phyloP scores from a whole-genome alignment of 1,140 invertebrate species.

The Geopemphigus sp. region DNA sequence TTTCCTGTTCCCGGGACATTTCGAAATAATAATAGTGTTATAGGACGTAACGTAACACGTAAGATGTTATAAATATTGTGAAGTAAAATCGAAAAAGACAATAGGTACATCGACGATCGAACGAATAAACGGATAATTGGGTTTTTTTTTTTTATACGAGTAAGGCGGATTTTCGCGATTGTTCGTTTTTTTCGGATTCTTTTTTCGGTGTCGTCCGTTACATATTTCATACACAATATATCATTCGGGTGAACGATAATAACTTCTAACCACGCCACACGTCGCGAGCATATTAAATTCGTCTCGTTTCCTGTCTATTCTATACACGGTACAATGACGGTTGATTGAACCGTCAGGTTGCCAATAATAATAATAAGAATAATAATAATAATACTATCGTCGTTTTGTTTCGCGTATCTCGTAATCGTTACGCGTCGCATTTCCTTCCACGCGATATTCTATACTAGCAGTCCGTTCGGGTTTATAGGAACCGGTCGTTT shows the following conservation, averaged over 20 bases:
- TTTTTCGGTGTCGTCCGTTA: too few species aligned
- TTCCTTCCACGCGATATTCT: too few species aligned
- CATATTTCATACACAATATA: not conserved
- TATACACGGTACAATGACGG: not conserved
- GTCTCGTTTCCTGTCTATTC: constrained; percentile 14
- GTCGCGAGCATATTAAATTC: constrained; percentile 25
- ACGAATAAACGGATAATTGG: too few species aligned
- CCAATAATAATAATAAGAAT: constrained; percentile 9
- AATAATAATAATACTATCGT: too few species aligned
- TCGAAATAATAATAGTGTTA: too few species aligned
- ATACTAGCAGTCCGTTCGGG: too few species aligned
- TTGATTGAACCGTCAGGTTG: constrained; percentile 36
- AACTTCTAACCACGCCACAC: constrained; percentile 21
- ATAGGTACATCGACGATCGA: too few species aligned
- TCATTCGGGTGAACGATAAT: not conserved
- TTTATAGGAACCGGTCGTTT: too few species aligned
- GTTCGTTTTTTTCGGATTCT: not conserved
- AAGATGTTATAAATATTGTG: too few species aligned
- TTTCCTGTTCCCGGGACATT: too few species aligned
- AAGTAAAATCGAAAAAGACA: too few species aligned
- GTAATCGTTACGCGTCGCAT: not conserved
- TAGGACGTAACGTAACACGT: too few species aligned
- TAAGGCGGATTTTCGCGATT: not conserved
- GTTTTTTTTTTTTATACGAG: not conserved
- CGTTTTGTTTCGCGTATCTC: not conserved